Base-by-base conservation (phyloP, 2,888 invertebrate genomes). In the Euzetes globulus region DNA sequence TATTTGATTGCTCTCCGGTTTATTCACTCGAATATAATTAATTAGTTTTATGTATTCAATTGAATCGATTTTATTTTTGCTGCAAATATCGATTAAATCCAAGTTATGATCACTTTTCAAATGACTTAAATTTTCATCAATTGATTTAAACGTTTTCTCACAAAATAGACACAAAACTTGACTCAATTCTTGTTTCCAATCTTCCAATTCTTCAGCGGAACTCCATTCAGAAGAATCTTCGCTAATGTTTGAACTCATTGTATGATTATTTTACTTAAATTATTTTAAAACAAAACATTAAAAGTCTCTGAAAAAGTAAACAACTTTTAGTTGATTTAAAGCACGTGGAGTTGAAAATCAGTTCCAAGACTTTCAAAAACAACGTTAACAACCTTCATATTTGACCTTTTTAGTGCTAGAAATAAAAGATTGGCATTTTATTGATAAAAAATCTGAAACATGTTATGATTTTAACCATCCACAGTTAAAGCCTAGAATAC, bases 131-230 rank as follows among this genome's bases (percentile, higher is more conserved):
- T 77, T 76, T 19, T 75, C 63, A n/a, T 76, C 76, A 19, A 77
- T 58, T 52, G 86, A 86, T n/a, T 85, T 82, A 75, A 87, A 86
- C 77, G 85, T 83, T 72, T 86, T 83, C 2, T 85, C 80, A 81
- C 92, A 92, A 84, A 92, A 93, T 76, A 92, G 85, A 84, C 92
- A 92, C 77, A 52, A 55, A n/a, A 74, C 71, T 13, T 22, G 1
- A 29, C 37, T 45, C 27, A 71, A 37, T 41, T 75, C 72, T 15
- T 72, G 17, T 11, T 63, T 63, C 29, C 33, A 41, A 19, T 76
- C 76, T 17, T 71, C 63, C 17, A 58, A 1, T 19, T 72, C 72
- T 37, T 72, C 72, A 55, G 72, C 52, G 5, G 33, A 50, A 50
- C 72, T 72, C 70, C 70, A 70, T 11, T 70, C 70, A 13, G 70